phyloP scores from a whole-genome alignment of 1,140 invertebrate species.

The Aradophagus sp. region DNA sequence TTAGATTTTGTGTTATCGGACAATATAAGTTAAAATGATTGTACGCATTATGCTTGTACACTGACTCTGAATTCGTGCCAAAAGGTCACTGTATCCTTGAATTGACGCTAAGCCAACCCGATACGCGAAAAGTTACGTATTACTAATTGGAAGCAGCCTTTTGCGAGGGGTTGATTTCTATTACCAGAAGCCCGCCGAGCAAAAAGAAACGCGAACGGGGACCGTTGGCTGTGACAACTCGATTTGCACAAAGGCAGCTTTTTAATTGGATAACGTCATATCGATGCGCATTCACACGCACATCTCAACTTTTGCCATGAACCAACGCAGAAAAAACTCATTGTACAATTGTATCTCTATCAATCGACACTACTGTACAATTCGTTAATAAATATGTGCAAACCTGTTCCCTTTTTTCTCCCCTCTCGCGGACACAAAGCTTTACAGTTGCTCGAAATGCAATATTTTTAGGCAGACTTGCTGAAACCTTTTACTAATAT shows the following conservation, averaged over 20 bases:
- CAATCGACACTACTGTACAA: slow-evolving; percentile 47
- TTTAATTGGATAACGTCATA: slow-evolving; percentile 74
- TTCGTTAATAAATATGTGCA: slow-evolving; percentile 49
- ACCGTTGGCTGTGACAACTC: slow-evolving; percentile 65
- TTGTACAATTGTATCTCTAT: slow-evolving; percentile 52
- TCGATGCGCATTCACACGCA: slow-evolving; percentile 66
- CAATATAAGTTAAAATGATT: slow-evolving; percentile 2
- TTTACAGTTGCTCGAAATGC: slow-evolving; percentile 32
- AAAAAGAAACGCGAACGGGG: slow-evolving; percentile 41
- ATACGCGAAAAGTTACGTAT: slow-evolving; percentile 65
- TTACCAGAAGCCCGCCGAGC: slow-evolving; percentile 58
- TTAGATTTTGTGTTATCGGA: slow-evolving; percentile 1
- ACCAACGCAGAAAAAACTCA: slow-evolving; percentile 50
- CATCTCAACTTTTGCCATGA: slow-evolving; percentile 63
- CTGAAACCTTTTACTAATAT: slow-evolving; percentile 21
- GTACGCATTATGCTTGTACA: slow-evolving; percentile 2
- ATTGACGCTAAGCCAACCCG: slow-evolving; percentile 55
- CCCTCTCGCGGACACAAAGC: slow-evolving; percentile 18
- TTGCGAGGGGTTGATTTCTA: slow-evolving; percentile 67
- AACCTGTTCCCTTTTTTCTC: slow-evolving; percentile 21
- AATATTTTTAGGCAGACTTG: slow-evolving; percentile 24
- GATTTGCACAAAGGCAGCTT: slow-evolving; percentile 70
- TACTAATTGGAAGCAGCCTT: slow-evolving; percentile 71
- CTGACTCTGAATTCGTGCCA: slow-evolving; percentile 13
- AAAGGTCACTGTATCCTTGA: slow-evolving; percentile 32